Base-by-base conservation (phyloP, 2,113 vertebrate genomes). In the Morone saxatilis region DNA sequence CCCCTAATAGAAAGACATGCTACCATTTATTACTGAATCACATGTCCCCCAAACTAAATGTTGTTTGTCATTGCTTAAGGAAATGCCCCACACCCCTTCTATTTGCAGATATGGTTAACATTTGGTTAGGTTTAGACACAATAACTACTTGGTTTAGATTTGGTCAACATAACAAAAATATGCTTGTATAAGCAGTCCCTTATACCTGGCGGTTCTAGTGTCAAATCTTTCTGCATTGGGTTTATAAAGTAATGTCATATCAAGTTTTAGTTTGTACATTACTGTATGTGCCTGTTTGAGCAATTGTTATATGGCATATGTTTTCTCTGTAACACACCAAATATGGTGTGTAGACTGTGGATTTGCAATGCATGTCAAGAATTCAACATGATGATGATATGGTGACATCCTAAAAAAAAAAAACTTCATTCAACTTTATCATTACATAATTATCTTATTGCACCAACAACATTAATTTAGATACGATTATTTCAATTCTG, bases 361-460 rank as follows among this genome's bases (percentile, higher is more conserved):
- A 6, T 40, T 47, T 47, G 45, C 45, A 47, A 47, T 47, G 45
- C 45, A 13, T 53, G 48, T 40, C 11, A 50, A 40, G 45, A 81
- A 19, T 62, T 31, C 41, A 67, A 38, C 16, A 17, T 38, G 36
- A 62, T 2, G 14, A 41, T 48, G 76, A 56, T 16, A 56, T 16
- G 20, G 31, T 31, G 31, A 31, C 31, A 31, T 31, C 31, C 31
- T 31, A 31, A 31, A 31, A 25, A 25, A 25, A 31, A 31, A 31
- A 31, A 31, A 31, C 31, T 31, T 31, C 31, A 31, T 31, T 31
- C 65, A 48, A 62, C 51, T 2, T 20, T 11, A 60, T 31, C 2
- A 31, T 31, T 61, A 19, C 11, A 70, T 80, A 60, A 25, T 7
- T 53, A 68, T 77, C 63, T 38, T 11, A 72, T 75, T 81, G 65